These are phyloP conservation scores for Yoshiicerus persimilis DNA, from an alignment of 1,140 invertebrate species.

Conservation along the genomic window DNA sequence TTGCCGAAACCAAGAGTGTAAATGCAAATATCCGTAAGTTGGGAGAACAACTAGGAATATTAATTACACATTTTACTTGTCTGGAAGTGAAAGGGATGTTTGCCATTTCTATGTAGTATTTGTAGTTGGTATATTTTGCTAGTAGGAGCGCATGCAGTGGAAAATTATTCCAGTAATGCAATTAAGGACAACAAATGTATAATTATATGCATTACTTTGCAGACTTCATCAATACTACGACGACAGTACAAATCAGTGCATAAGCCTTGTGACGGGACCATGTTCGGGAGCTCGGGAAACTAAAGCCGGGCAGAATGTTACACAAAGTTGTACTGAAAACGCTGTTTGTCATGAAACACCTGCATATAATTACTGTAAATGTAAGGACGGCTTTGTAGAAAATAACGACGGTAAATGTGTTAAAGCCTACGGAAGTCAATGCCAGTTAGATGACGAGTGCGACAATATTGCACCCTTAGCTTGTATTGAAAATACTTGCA, in stretches of 20 bases:
- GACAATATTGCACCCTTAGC: not conserved
- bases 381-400: constrained; percentile 25
- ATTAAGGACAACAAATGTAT: not conserved
- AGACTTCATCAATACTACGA: constrained; percentile 22
- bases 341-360: constrained; percentile 15
- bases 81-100: not conserved
- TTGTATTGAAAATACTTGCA: constrained; percentile 20
- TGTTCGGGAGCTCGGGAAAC: not conserved
- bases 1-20: constrained; percentile 6
- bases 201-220: not conserved
- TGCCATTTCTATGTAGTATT: too few relatives aligned
- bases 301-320: not conserved
- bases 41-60: not conserved
- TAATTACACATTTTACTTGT: not conserved
- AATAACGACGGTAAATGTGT: constrained; percentile 29
- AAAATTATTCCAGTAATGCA: not conserved
- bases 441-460: constrained; percentile 24
- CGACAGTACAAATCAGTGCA: not conserved
- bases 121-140: not conserved
- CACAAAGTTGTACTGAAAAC: constrained; percentile 28
- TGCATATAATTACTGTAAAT: constrained; percentile 27
- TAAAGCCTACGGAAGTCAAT: constrained; percentile 7
- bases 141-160: not conserved
- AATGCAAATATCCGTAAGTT: constrained; percentile 23
- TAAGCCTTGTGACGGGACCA: constrained; percentile 22